A percentile compares a stretch with the other conserved stretches of the same genome.
phyloP scores from a whole-genome alignment of 2,113 vertebrate species.

The Gobiocypris rarus region DNA sequence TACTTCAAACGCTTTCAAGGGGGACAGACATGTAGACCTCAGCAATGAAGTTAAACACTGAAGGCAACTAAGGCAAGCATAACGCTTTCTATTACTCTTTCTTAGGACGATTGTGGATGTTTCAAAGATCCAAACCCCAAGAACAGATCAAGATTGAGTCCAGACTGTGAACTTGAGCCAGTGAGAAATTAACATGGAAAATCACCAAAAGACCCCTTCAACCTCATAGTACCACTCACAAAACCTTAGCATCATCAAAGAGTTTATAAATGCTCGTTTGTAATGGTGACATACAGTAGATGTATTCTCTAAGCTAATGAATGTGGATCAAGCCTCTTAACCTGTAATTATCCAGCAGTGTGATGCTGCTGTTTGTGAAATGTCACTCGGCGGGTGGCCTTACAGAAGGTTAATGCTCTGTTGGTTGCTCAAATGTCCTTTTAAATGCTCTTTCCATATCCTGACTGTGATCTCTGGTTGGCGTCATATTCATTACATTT shows the following conservation, averaged over 20 bases:
- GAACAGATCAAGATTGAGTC: too few species aligned
- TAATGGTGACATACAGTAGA: too few species aligned
- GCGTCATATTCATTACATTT: not conserved
- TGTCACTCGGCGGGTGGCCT: conserved; percentile 36
- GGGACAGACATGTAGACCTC: not conserved
- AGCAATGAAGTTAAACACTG: not conserved
- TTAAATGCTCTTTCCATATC: conserved; percentile 1
- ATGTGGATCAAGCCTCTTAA: not conserved
- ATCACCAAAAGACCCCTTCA: not conserved
- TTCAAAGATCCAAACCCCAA: not conserved
- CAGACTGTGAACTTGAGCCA: too few species aligned
- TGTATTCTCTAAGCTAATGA: not conserved
- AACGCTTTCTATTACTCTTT: not conserved
- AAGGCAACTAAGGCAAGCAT: not conserved
- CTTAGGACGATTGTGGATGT: not conserved
- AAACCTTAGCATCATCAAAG: not conserved
- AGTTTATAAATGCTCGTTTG: not conserved
- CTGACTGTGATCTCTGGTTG: not conserved
- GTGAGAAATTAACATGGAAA: too few species aligned
- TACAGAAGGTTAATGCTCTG: conserved; percentile 42
- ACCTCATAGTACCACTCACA: not conserved
- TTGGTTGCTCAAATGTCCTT: conserved; percentile 20
- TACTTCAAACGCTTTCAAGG: too few species aligned
- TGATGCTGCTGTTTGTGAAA: conserved; percentile 25
- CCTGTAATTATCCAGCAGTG: conserved; percentile 18